These are phyloP conservation scores for Oscheius onirici DNA, from an alignment of 2,888 invertebrate species.

Conservation along the genomic window DNA sequence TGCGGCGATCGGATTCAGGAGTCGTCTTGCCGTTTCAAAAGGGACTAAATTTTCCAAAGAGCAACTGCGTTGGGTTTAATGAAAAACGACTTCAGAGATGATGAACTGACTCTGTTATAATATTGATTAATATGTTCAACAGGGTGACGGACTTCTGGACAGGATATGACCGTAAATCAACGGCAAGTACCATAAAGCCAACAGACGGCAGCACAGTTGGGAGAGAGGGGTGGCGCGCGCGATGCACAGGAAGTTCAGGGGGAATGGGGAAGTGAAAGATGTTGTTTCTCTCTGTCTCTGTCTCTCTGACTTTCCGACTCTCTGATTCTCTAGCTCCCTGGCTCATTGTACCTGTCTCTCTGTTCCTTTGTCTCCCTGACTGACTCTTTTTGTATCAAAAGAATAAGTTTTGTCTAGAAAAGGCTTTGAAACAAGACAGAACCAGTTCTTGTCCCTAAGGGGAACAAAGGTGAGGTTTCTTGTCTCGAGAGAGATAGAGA, in stretches of 20 bases:
- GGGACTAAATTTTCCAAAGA: too few species aligned
- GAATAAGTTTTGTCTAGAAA: too few species aligned
- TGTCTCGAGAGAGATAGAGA: background rate
- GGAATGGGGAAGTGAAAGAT: too few species aligned
- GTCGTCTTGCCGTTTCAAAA: too few species aligned
- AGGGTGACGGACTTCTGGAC: background rate
- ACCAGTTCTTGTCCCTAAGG: background rate
- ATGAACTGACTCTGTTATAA: background rate
- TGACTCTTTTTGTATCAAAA: too few species aligned
- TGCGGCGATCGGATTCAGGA: too few species aligned
- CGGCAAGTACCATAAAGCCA: constrained; percentile 19
- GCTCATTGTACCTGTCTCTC: background rate
- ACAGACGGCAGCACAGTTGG: constrained; percentile 6
- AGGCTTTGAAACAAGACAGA: too few species aligned
- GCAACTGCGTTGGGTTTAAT: too few species aligned
- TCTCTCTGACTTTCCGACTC: background rate
- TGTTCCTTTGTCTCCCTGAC: background rate
- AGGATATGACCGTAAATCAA: constrained; percentile 24
- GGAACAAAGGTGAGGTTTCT: background rate
- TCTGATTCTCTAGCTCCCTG: too few species aligned
- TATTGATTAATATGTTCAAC: constrained; percentile 4
- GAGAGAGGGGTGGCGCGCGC: background rate
- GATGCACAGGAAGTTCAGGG: background rate
- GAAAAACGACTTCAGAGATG: background rate
- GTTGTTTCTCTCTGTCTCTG: too few species aligned